A percentile compares a stretch with the other conserved stretches of the same genome.
Evolutionary conservation across 2,797 vertebrate genomes (phyloP).

Genomic region (Numenius phaeopus): DNA sequence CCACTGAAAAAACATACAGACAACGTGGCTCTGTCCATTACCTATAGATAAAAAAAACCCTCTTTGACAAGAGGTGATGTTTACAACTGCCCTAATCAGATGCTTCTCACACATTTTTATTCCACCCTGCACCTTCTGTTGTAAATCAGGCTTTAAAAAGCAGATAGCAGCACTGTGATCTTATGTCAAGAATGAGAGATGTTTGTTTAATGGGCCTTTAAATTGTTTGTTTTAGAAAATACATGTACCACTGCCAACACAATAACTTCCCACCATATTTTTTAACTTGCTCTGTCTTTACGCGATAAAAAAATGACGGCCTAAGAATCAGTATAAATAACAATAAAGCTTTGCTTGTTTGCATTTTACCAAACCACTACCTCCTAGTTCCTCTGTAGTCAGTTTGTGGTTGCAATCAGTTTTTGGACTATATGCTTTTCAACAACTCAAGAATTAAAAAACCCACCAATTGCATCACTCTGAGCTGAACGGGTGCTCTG

Average conservation of each 20-base stretch:
- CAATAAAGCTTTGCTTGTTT: neutral
- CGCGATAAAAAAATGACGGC: neutral
- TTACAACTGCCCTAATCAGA: slow-evolving; percentile 43
- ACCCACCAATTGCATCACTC: neutral
- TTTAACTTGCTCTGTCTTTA: neutral
- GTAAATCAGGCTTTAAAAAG: slow-evolving; percentile 67
- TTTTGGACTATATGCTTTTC: neutral
- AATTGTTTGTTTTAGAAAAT: slow-evolving; percentile 58
- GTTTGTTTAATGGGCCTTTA: slow-evolving; percentile 70
- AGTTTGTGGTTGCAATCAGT: neutral
- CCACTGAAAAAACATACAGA: neutral
- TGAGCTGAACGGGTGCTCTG: neutral
- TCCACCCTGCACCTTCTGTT: neutral
- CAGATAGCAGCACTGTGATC: slow-evolving; percentile 35
- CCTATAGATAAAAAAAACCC: neutral
- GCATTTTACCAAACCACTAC: neutral
- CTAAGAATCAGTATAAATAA: neutral
- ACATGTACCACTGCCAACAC: neutral
- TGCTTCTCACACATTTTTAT: slow-evolving; percentile 37
- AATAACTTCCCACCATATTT: neutral
- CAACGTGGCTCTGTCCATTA: neutral
- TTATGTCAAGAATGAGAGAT: slow-evolving; percentile 55
- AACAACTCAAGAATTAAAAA: neutral
- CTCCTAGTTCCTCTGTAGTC: neutral
- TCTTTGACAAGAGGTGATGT: neutral